Evolutionary conservation across 2,888 invertebrate species (phyloP).

Genomic region (Caenorhabditis sinica): DNA sequence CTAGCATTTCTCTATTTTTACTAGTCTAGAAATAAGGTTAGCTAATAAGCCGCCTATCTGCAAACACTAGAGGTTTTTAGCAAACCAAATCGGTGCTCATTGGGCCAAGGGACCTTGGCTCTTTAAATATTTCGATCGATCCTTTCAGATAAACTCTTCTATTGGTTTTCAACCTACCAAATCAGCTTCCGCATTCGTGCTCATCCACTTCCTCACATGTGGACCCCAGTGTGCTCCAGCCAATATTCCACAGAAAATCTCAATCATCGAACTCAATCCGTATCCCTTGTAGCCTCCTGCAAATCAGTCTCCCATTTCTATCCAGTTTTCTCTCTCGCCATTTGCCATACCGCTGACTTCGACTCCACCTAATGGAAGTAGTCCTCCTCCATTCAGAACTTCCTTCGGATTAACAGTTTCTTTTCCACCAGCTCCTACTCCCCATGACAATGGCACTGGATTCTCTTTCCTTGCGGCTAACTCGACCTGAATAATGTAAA

Average conservation of each 20-base stretch:
- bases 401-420: slow-evolving; percentile 84
- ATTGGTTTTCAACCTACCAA: slow-evolving; percentile 61
- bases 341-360: slow-evolving; percentile 84
- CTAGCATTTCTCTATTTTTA: too few species aligned
- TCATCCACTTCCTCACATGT: slow-evolving; percentile 90
- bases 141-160: too few species aligned
- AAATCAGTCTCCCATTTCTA: slow-evolving; percentile 13
- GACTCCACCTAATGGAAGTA: slow-evolving; percentile 85
- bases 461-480: slow-evolving; percentile 90
- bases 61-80: too few species aligned
- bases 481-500: slow-evolving; percentile 88
- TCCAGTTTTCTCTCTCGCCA: slow-evolving; percentile 36
- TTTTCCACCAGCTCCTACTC: slow-evolving; percentile 87
- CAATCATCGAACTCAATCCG: slow-evolving; percentile 91
- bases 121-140: too few species aligned
- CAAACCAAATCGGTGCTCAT: too few species aligned
- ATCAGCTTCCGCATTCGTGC: slow-evolving; percentile 87
- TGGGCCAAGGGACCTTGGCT: too few species aligned
- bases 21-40: too few species aligned
- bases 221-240: slow-evolving; percentile 89
- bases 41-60: too few species aligned
- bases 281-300: slow-evolving; percentile 91
- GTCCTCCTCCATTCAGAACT: slow-evolving; percentile 84
- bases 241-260: slow-evolving; percentile 92
- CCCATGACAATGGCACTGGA: slow-evolving; percentile 92